Conservation (phyloP, 37 sponge, comb jelly and placozoan species). For the Ephydatia muelleri region DNA sequence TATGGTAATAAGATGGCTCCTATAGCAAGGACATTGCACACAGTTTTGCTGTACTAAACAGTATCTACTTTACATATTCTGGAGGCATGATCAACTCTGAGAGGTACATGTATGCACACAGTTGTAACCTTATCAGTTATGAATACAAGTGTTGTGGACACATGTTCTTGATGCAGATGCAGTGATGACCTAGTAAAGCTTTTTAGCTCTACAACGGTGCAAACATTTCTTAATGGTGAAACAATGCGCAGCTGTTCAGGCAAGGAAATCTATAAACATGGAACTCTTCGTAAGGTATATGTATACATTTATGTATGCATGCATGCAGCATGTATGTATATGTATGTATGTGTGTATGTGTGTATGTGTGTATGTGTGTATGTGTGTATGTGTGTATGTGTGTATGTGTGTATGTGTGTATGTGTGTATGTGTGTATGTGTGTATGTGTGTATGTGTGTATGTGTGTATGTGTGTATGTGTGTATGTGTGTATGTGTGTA, state of each 20-base stretch:
- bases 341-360: conserved; percentile 9
- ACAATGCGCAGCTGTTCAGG: background rate
- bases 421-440: conserved; percentile 15
- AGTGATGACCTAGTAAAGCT: conserved; percentile 20
- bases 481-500: conserved; percentile 1
- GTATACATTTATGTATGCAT: too few species aligned
- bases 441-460: conserved; percentile 5
- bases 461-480: conserved; percentile 6
- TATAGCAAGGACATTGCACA: conserved; percentile 52
- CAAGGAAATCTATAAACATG: conserved; percentile 35
- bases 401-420: conserved; percentile 23
- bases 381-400: background rate
- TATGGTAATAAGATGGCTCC: conserved; percentile 47
- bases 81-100: conserved; percentile 12
- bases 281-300: conserved; percentile 34
- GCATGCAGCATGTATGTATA: conserved; percentile 4
- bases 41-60: conserved; percentile 11
- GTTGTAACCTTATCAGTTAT: background rate
- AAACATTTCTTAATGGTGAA: conserved; percentile 27
- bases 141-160: background rate
- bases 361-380: background rate
- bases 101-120: background rate
- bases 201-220: background rate
- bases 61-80: conserved; percentile 12
- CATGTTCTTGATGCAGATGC: background rate